A percentile compares a stretch with the other conserved stretches of the same genome.
phyloP scores from a whole-genome alignment of 2,113 vertebrate species.

The Tetrao urogallus region DNA sequence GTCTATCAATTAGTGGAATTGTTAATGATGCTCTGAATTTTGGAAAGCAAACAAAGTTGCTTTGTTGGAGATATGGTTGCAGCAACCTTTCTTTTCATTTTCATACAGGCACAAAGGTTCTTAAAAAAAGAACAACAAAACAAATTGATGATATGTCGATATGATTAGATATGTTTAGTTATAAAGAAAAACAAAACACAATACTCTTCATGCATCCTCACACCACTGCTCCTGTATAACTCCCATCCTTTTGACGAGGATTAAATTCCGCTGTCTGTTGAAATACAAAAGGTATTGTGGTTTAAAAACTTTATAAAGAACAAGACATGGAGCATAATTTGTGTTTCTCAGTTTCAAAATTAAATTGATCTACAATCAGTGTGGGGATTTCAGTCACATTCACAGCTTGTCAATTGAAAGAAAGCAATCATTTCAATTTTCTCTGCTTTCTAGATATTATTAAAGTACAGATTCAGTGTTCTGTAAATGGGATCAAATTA shows the following conservation, averaged over 20 bases:
- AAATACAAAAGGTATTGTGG: slow-evolving; percentile 30
- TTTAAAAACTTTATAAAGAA: slow-evolving; percentile 40
- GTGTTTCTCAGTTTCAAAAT: slow-evolving; percentile 34
- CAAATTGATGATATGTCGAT: background rate
- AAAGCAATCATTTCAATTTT: slow-evolving; percentile 61
- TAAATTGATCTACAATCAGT: slow-evolving; percentile 67
- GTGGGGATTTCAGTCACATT: slow-evolving; percentile 58
- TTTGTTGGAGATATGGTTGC: background rate
- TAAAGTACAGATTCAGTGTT: slow-evolving; percentile 25
- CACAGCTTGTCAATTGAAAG: slow-evolving; percentile 52
- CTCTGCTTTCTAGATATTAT: slow-evolving; percentile 34
- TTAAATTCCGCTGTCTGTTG: slow-evolving; percentile 7
- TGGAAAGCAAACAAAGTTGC: background rate
- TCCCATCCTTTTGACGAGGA: slow-evolving; percentile 26
- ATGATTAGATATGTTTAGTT: background rate
- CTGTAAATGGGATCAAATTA: slow-evolving; percentile 30
- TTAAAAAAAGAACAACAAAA: background rate
- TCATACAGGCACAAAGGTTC: background rate
- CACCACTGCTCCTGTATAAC: background rate
- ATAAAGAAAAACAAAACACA: background rate
- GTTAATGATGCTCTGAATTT: background rate
- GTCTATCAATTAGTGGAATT: background rate
- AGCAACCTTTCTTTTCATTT: background rate
- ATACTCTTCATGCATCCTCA: slow-evolving; percentile 14
- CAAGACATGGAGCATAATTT: background rate